phyloP scores from a whole-genome alignment of 92 coral and sea anemone genomes.

The Siderastrea radians region DNA sequence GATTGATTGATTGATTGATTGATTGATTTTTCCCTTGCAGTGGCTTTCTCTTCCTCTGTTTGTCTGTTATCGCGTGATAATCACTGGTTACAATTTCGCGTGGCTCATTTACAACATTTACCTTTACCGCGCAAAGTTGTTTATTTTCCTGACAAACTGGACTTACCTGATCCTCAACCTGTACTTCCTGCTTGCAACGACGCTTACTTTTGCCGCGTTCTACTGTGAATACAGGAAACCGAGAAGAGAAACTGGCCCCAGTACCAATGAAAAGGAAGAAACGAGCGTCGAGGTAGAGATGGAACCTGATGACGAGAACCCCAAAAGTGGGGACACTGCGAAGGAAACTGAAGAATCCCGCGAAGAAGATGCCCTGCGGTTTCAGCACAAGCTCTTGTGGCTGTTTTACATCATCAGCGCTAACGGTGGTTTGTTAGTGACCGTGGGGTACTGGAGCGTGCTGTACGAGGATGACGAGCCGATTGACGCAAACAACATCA shows the following conservation, averaged over 20 bases:
- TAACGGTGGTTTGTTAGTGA: constrained; percentile 73
- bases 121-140: constrained; percentile 67
- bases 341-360: neutral
- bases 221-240: constrained; percentile 41
- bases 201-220: constrained; percentile 36
- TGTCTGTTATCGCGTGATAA: constrained; percentile 63
- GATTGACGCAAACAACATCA: constrained; percentile 68
- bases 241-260: constrained; percentile 5
- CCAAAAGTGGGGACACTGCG: neutral
- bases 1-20: too few relatives aligned
- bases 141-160: constrained; percentile 89
- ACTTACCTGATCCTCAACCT: constrained; percentile 77
- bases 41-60: constrained; percentile 73
- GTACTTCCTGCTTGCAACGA: constrained; percentile 72
- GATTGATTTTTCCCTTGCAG: constrained; percentile 18
- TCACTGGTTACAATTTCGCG: constrained; percentile 71
- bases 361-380: constrained; percentile 38
- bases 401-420: constrained; percentile 71
- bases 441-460: constrained; percentile 80
- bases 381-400: constrained; percentile 82
- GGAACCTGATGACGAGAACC: constrained; percentile 18
- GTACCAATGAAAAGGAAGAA: neutral
- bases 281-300: constrained; percentile 4
- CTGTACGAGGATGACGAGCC: constrained; percentile 57
- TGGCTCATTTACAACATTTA: constrained; percentile 76